Evolutionary conservation across 2,888 invertebrate species (phyloP), one percentile per base, ranked within the genome.

Genomic region (Nomada ruficornis): DNA sequence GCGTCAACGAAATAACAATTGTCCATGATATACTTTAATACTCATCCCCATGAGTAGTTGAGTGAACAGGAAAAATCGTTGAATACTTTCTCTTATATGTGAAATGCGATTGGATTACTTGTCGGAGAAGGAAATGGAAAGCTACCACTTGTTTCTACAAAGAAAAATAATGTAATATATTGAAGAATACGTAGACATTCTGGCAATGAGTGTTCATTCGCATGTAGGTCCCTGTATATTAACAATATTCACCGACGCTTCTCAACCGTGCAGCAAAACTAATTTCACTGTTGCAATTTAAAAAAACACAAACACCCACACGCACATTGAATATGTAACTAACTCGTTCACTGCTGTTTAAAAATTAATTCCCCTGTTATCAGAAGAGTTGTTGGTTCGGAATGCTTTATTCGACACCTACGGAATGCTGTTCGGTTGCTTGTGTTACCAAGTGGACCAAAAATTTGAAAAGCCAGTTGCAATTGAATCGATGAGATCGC

Each of bases 131-230:
- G 59, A 68, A 70, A 77, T 70, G 20, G 52, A 67, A 29, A 13
- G 36, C 70, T n/a, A 23, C 20, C 50, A 54, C 68, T 68, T 54
- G 55, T 69, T 57, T 68, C 23, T 44, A 74, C 50, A 57, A 42
- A 42, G 57, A 57, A 69, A 26, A 62, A 23, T 69, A 73, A 69
- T 67, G 52, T 47, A 62, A 55, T 72, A 69, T 57, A 71, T 57
- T 68, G 29, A 73, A 62, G 36, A 70, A 75, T 77, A 80, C 36
- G 71, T 57, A 68, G 80, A 78, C 73, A 84, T 85, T 83, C 74
- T 83, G 86, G 85, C 83, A 77, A 82, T 76, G 88, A 86, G 86
- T 82, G 86, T 87, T 87, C 84, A 76, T 67, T 86, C 81, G 77
- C 77, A 72, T 78, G 77, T 87, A 84, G 74, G 57, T 67, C 44